Conservation (phyloP, 2,113 vertebrate species). For the Mugil cephalus region DNA sequence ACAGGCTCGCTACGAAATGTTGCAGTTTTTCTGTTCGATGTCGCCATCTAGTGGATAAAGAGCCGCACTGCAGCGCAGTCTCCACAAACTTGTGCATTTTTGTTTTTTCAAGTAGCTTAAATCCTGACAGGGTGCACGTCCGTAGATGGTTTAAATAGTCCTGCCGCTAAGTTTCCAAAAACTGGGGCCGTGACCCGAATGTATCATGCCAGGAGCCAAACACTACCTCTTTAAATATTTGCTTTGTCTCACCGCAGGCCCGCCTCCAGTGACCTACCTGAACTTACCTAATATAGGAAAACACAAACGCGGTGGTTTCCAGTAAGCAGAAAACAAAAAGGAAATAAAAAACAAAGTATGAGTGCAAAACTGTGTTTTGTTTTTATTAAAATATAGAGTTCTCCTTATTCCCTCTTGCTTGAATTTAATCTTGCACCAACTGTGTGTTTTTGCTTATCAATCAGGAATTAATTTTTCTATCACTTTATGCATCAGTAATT, state of each 20-base stretch:
- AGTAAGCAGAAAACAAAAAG: too few relatives aligned
- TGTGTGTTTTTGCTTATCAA: too few relatives aligned
- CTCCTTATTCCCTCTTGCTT: too few relatives aligned
- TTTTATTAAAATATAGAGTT: too few relatives aligned
- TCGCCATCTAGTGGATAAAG: slow-evolving; percentile 68
- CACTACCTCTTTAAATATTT: slow-evolving; percentile 71
- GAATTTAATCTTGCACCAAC: too few relatives aligned
- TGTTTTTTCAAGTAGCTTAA: not conserved
- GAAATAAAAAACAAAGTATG: too few relatives aligned
- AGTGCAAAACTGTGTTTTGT: not conserved
- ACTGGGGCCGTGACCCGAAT: not conserved
- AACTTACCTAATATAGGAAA: slow-evolving; percentile 46
- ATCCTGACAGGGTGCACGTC: too few relatives aligned
- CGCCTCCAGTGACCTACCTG: not conserved
- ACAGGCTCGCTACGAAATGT: too few relatives aligned
- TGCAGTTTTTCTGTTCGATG: slow-evolving; percentile 20
- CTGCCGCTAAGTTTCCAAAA: not conserved
- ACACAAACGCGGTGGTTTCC: too few relatives aligned
- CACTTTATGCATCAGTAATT: too few relatives aligned
- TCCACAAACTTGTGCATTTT: not conserved
- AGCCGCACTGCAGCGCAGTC: not conserved
- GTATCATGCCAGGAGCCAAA: slow-evolving; percentile 12
- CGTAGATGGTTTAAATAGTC: not conserved
- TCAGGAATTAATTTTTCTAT: too few relatives aligned
- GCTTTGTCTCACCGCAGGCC: slow-evolving; percentile 24